These are phyloP conservation scores for Scrobipalpa atriplicella DNA, from an alignment of 2,888 invertebrate genomes.

Conservation along the genomic window DNA sequence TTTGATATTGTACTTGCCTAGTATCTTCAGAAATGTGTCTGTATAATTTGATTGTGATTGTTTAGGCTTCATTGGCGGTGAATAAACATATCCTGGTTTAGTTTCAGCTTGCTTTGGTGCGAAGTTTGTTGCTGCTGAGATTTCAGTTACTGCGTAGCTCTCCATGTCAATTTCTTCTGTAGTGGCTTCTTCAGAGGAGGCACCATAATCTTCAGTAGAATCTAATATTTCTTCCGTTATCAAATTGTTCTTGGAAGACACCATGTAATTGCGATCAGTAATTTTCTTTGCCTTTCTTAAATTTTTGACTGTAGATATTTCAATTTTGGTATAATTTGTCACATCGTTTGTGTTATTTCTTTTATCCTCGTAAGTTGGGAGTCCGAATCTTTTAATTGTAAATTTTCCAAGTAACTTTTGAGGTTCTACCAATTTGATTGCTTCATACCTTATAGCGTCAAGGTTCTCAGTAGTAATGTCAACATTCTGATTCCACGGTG, in stretches of 20 bases:
- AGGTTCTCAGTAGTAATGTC: not conserved
- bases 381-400: slow-evolving; percentile 27
- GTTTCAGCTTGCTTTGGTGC: slow-evolving; percentile 27
- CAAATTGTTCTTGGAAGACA: not conserved
- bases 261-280: not conserved
- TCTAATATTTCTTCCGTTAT: not conserved
- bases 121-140: slow-evolving; percentile 32
- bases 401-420: slow-evolving; percentile 28
- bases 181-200: not conserved
- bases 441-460: slow-evolving; percentile 3
- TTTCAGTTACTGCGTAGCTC: slow-evolving; percentile 54
- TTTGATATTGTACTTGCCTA: slow-evolving; percentile 65
- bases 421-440: slow-evolving; percentile 23
- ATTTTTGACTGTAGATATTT: not conserved
- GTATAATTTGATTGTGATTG: slow-evolving; percentile 39
- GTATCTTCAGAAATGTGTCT: slow-evolving; percentile 47
- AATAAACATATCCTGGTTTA: slow-evolving; percentile 32
- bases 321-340: not conserved
- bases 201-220: not conserved
- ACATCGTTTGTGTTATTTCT: not conserved
- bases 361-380: not conserved
- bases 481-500: not conserved
- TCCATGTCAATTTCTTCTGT: slow-evolving; percentile 14
- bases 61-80: slow-evolving; percentile 16
- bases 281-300: slow-evolving; percentile 20